Percentiles rank a stretch among this genome's conserved stretches.
Evolutionary conservation across 2,113 vertebrate genomes (phyloP).

Genomic region (Rhinichthys klamathensis): DNA sequence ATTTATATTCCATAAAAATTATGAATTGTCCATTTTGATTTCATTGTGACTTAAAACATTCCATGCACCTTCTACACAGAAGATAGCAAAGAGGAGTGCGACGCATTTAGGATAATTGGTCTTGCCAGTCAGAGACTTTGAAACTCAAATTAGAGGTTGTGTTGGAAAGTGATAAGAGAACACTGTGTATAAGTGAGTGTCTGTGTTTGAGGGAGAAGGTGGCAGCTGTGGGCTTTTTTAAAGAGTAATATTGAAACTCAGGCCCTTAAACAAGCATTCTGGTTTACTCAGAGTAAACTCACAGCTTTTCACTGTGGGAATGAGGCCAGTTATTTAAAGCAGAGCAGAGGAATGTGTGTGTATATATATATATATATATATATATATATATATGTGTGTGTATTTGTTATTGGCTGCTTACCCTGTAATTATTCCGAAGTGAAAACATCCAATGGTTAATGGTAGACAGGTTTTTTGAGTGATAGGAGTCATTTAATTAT

Average conservation of each 20-base stretch:
- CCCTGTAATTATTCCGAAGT: background rate
- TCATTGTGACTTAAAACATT: background rate
- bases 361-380: too few species aligned
- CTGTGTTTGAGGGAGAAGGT: constrained; percentile 30
- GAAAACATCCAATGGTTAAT: background rate
- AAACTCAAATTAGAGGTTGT: constrained; percentile 68
- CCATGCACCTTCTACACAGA: background rate
- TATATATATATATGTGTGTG: background rate
- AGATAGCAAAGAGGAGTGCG: background rate
- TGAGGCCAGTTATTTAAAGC: constrained; percentile 51
- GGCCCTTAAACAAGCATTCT: constrained; percentile 41
- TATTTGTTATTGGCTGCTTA: constrained; percentile 13
- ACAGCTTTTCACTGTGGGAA: constrained; percentile 36
- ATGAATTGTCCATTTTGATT: too few species aligned
- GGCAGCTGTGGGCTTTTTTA: constrained; percentile 1
- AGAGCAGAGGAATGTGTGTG: constrained; percentile 40
- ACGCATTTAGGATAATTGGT: background rate
- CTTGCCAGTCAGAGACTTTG: constrained; percentile 49
- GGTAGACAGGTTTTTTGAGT: background rate
- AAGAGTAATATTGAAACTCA: constrained; percentile 30
- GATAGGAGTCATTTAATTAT: background rate
- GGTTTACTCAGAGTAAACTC: constrained; percentile 36
- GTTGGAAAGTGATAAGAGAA: constrained; percentile 52
- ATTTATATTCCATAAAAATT: too few species aligned
- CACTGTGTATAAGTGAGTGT: constrained; percentile 7